Evolutionary conservation across 2,888 invertebrate species (phyloP).

Genomic region (Creontiades dilutus): DNA sequence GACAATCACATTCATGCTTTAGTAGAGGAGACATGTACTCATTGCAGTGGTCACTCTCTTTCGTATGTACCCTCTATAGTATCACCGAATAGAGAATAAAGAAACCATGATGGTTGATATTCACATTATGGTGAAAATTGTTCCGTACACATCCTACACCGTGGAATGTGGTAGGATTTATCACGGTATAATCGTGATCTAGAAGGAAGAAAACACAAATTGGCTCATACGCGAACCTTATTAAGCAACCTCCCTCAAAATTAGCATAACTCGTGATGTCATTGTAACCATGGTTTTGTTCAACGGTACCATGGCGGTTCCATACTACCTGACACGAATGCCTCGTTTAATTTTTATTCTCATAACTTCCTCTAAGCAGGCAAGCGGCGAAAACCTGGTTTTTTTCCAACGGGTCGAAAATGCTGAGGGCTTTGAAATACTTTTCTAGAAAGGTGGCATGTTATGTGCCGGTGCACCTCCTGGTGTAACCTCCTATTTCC

Average conservation of each 20-base stretch:
- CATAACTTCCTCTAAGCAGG: constrained; percentile 1
- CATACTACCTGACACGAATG: background rate
- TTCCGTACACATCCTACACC: too few species aligned
- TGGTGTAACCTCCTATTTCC: background rate
- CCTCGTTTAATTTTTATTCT: background rate
- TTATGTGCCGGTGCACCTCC: background rate
- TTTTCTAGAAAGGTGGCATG: constrained; percentile 32
- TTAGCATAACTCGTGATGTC: background rate
- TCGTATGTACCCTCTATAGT: too few species aligned
- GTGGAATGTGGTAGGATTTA: too few species aligned
- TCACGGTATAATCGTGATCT: too few species aligned
- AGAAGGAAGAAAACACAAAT: too few species aligned
- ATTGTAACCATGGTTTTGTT: background rate
- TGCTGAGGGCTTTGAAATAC: background rate
- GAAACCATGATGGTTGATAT: too few species aligned
- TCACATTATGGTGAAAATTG: too few species aligned
- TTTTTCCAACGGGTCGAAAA: constrained; percentile 4
- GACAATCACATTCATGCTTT: too few species aligned
- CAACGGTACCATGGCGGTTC: background rate
- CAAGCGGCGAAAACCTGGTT: background rate
- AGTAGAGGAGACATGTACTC: too few species aligned
- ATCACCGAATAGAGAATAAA: too few species aligned
- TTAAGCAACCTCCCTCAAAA: background rate
- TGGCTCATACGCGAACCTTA: too few species aligned
- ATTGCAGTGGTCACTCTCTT: too few species aligned